Conservation (phyloP, 2,888 invertebrate species). For the Tetragonula carbonaria region DNA sequence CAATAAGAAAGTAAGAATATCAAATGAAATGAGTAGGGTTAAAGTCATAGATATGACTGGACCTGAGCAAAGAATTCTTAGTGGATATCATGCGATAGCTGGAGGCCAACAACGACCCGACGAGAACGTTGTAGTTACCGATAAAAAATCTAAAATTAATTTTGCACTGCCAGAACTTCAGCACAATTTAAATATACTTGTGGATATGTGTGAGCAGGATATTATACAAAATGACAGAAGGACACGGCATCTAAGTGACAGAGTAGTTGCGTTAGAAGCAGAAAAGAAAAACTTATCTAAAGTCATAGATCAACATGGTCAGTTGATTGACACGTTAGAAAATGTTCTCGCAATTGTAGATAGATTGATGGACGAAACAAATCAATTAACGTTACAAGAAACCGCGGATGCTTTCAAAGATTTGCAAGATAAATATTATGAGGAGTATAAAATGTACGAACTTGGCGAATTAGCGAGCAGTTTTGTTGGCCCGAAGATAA, state of each 20-base stretch:
- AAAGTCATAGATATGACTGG: constrained; percentile 99
- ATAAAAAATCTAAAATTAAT: constrained; percentile 87
- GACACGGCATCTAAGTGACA: constrained; percentile 91
- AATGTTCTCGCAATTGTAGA: constrained; percentile 89
- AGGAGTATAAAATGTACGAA: constrained; percentile 94
- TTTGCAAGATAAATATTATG: constrained; percentile 87
- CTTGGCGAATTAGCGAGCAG: constrained; percentile 93
- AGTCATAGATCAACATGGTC: constrained; percentile 89
- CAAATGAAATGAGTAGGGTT: constrained; percentile 91
- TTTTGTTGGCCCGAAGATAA: constrained; percentile 93
- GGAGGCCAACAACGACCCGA: constrained; percentile 87
- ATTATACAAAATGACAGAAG: constrained; percentile 94
- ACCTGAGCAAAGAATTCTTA: constrained; percentile 95
- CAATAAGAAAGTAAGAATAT: constrained; percentile 71
- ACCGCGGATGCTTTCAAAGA: constrained; percentile 86
- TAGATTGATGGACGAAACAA: constrained; percentile 85
- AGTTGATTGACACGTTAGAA: constrained; percentile 89
- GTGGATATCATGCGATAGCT: constrained; percentile 96
- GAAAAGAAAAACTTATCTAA: constrained; percentile 90
- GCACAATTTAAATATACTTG: constrained; percentile 95
- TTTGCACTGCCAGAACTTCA: constrained; percentile 95
- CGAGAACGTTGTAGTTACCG: constrained; percentile 85
- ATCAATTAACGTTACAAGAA: constrained; percentile 86
- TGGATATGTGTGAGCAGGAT: constrained; percentile 97
- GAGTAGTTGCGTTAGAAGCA: constrained; percentile 90